Conservation (phyloP, 35 echinoderm and acorn worm species). For the Heliocidaris tuberculata region DNA sequence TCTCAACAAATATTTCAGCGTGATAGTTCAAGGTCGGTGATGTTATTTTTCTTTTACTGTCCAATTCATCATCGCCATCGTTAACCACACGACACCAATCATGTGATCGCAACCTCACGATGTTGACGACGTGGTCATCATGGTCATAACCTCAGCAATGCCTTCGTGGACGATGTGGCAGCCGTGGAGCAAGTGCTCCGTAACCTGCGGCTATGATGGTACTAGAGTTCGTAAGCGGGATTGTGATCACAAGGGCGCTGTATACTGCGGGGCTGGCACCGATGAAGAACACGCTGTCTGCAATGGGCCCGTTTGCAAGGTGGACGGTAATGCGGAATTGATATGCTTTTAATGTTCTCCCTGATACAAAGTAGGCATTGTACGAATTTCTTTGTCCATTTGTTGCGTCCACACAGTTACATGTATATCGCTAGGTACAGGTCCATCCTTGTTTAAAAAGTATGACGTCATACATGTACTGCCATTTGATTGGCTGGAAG, state of each 20-base stretch:
- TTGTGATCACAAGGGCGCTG: conserved; percentile 45
- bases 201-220: conserved; percentile 39
- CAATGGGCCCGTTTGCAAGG: conserved; percentile 30
- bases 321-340: conserved; percentile 17
- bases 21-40: too few relatives aligned
- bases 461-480: too few relatives aligned
- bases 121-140: not conserved
- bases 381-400: not conserved
- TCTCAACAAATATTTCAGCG: too few relatives aligned
- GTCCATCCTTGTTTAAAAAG: too few relatives aligned
- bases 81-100: not conserved
- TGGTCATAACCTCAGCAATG: not conserved
- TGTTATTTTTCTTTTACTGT: not conserved
- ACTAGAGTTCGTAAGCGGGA: not conserved
- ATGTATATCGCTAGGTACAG: too few relatives aligned
- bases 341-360: not conserved
- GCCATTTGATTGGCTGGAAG: too few relatives aligned
- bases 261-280: conserved; percentile 50
- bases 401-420: too few relatives aligned
- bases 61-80: not conserved
- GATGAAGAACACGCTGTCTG: conserved; percentile 40
- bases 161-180: conserved; percentile 59
- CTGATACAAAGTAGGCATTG: not conserved
- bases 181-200: conserved; percentile 42
- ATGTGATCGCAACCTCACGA: not conserved